Evolutionary conservation across 2,888 invertebrate species (phyloP).

Genomic region (Orthonevra nobilis): DNA sequence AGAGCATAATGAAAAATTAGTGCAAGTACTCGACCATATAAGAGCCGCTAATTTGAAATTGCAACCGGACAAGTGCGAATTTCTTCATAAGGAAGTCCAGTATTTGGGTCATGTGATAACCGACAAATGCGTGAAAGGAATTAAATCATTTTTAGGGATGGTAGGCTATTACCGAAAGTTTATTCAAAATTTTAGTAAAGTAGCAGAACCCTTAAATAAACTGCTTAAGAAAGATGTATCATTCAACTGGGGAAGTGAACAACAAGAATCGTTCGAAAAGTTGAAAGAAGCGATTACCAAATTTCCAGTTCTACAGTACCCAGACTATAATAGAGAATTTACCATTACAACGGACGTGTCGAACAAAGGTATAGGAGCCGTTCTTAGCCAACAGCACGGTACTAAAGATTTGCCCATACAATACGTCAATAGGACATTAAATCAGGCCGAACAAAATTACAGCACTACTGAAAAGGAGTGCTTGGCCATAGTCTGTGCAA

Average conservation of each 20-base stretch:
- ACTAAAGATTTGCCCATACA: neutral
- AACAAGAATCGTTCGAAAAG: constrained; percentile 4
- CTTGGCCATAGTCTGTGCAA: constrained; percentile 7
- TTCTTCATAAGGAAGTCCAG: neutral
- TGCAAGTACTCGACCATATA: neutral
- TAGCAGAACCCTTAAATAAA: neutral
- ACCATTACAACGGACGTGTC: constrained; percentile 28
- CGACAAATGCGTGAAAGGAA: neutral
- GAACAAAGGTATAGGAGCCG: neutral
- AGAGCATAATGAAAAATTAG: neutral
- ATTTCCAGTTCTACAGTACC: neutral
- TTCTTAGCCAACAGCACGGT: neutral
- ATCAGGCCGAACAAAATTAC: constrained; percentile 1
- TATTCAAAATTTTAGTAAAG: constrained; percentile 13
- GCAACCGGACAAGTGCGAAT: neutral
- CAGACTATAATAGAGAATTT: constrained; percentile 7
- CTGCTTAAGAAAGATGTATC: neutral
- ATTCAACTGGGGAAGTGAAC: neutral
- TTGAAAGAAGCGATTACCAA: neutral
- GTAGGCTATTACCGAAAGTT: neutral
- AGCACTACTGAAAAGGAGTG: neutral
- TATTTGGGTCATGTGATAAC: neutral
- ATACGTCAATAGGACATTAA: constrained; percentile 14
- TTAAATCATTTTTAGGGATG: too few relatives aligned
- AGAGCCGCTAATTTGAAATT: neutral